These are phyloP conservation scores for Aviceda subcristata DNA, from an alignment of 2,113 vertebrate genomes.

Conservation along the genomic window DNA sequence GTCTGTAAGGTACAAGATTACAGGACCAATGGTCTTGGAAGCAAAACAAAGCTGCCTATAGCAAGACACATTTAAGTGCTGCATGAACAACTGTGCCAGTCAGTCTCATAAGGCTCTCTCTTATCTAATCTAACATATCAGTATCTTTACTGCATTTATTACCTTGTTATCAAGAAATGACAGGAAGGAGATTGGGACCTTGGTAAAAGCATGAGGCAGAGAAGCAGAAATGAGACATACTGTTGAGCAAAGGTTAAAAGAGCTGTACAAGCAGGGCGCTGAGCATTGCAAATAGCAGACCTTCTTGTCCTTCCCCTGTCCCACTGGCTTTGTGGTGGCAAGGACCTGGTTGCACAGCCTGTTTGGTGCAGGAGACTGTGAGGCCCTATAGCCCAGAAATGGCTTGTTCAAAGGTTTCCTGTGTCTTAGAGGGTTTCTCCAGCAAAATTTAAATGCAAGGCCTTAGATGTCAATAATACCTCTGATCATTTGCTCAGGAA, in stretches of 20 bases:
- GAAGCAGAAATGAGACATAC: neutral
- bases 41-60: slow-evolving; percentile 25
- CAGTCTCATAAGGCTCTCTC: neutral
- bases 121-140: slow-evolving; percentile 21
- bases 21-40: neutral
- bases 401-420: neutral
- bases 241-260: neutral
- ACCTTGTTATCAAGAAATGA: slow-evolving; percentile 4
- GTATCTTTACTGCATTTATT: slow-evolving; percentile 17
- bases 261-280: neutral
- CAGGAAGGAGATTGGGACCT: neutral
- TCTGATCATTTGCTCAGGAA: neutral
- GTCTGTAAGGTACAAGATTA: neutral
- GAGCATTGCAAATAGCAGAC: neutral
- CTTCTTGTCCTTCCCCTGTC: neutral
- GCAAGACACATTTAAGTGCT: neutral
- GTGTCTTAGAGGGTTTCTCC: neutral
- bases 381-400: neutral
- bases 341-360: neutral
- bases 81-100: neutral
- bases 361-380: neutral
- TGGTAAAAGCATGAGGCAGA: neutral
- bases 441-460: neutral
- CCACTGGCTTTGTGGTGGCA: neutral
- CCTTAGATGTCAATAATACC: neutral